Evolutionary conservation across 2,113 vertebrate genomes (phyloP).

Genomic region (Leuciscus idus): DNA sequence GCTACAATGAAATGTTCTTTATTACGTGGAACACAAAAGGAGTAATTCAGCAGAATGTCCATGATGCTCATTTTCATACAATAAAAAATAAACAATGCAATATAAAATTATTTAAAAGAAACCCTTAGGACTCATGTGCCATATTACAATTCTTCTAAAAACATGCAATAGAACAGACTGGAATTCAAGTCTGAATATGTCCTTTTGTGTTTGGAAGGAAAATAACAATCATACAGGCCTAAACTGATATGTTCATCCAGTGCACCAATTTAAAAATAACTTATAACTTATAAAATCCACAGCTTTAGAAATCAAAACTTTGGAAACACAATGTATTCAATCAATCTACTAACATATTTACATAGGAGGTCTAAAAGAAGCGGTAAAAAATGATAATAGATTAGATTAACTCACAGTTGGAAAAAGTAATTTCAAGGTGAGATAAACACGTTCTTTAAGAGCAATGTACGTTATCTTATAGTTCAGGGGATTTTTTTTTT

Average conservation of each 20-base stretch:
- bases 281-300: not conserved
- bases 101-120: not conserved
- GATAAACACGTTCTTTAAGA: not conserved
- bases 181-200: not conserved
- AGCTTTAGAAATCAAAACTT: not conserved
- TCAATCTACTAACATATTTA: not conserved
- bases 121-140: not conserved
- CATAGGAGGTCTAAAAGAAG: not conserved
- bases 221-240: not conserved
- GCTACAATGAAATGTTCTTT: too few relatives aligned
- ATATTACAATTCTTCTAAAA: not conserved
- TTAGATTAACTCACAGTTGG: not conserved
- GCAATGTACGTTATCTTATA: not conserved
- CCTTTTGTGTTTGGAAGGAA: not conserved
- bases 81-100: not conserved
- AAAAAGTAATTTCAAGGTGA: conserved; percentile 10
- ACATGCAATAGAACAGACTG: not conserved
- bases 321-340: not conserved
- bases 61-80: not conserved
- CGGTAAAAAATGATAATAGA: not conserved
- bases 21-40: not conserved
- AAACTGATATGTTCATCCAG: not conserved
- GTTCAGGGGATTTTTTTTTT: not conserved
- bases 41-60: not conserved
- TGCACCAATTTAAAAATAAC: not conserved